Evolutionary conservation across 2,888 invertebrate genomes (phyloP).

Genomic region (Oeneis ivallda): DNA sequence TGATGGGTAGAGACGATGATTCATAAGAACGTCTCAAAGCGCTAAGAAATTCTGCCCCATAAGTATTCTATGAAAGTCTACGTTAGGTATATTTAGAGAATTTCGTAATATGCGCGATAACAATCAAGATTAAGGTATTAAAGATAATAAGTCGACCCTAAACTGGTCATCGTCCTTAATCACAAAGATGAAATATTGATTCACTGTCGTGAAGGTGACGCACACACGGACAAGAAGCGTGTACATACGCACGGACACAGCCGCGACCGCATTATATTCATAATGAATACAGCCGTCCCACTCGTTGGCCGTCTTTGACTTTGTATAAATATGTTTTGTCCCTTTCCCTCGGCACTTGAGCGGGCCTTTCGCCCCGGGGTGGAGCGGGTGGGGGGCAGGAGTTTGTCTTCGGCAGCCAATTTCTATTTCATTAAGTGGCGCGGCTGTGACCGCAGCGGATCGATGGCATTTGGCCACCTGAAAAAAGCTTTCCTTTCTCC

Average conservation of each 20-base stretch:
- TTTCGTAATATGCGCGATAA: conserved; percentile 3
- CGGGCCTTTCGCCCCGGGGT: conserved; percentile 61
- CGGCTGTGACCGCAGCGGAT: conserved; percentile 74
- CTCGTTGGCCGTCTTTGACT: conserved; percentile 80
- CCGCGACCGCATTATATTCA: conserved; percentile 80
- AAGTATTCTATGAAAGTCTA: background rate
- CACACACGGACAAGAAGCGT: conserved; percentile 61
- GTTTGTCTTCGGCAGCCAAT: conserved; percentile 79
- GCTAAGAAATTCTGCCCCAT: too few species aligned
- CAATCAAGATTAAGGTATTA: conserved; percentile 32
- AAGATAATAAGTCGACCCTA: conserved; percentile 46
- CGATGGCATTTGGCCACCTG: conserved; percentile 65
- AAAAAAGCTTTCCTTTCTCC: conserved; percentile 49
- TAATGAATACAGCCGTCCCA: conserved; percentile 81
- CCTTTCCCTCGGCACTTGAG: conserved; percentile 66
- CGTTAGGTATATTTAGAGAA: background rate
- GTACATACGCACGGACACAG: conserved; percentile 74
- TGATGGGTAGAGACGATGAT: too few species aligned
- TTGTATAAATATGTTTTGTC: conserved; percentile 81
- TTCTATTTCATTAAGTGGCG: conserved; percentile 81
- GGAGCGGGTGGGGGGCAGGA: conserved; percentile 73
- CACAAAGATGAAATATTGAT: conserved; percentile 79
- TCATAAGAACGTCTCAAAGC: too few species aligned
- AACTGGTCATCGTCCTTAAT: conserved; percentile 59
- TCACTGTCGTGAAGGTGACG: conserved; percentile 66